A percentile compares a stretch with the other conserved stretches of the same genome.
Conservation (phyloP, 23 tunicate species). For the Aplidium turbinatum region DNA sequence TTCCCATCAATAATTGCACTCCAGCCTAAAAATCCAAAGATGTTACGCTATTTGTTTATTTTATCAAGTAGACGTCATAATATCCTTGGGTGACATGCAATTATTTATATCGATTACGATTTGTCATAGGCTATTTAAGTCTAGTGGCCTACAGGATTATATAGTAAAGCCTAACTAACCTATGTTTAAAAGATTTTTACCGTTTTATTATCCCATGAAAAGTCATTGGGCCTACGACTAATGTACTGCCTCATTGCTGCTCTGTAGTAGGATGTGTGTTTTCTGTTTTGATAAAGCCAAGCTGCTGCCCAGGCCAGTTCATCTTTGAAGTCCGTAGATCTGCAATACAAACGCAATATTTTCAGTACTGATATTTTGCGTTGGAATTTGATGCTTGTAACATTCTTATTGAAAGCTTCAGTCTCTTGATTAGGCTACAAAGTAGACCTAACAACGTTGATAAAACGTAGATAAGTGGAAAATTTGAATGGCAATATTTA, state of each 20-base stretch:
- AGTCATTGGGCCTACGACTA: slow-evolving; percentile 37
- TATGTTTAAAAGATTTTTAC: slow-evolving; percentile 12
- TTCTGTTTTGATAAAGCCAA: slow-evolving; percentile 65
- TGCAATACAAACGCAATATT: slow-evolving; percentile 2
- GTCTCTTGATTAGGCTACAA: too few species aligned
- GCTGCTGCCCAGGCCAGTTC: slow-evolving; percentile 89
- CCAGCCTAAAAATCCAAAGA: slow-evolving; percentile 56
- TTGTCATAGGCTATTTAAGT: too few species aligned
- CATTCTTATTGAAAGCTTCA: not conserved
- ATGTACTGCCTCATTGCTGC: slow-evolving; percentile 33
- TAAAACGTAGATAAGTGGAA: too few species aligned
- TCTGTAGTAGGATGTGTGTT: slow-evolving; percentile 22
- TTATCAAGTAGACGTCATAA: too few species aligned
- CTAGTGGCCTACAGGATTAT: too few species aligned
- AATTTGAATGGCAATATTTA: too few species aligned
- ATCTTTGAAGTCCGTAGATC: slow-evolving; percentile 72
- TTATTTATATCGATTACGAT: not conserved
- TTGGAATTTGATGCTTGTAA: not conserved
- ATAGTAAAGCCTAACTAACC: not conserved
- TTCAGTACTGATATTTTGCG: not conserved
- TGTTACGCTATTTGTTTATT: not conserved
- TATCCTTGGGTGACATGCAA: not conserved
- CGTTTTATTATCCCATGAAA: slow-evolving; percentile 81
- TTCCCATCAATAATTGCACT: slow-evolving; percentile 59
- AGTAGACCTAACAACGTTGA: too few species aligned